These are phyloP conservation scores for Sciurus vulgaris DNA, from an alignment of 2,797 vertebrate species.

Conservation along the genomic window DNA sequence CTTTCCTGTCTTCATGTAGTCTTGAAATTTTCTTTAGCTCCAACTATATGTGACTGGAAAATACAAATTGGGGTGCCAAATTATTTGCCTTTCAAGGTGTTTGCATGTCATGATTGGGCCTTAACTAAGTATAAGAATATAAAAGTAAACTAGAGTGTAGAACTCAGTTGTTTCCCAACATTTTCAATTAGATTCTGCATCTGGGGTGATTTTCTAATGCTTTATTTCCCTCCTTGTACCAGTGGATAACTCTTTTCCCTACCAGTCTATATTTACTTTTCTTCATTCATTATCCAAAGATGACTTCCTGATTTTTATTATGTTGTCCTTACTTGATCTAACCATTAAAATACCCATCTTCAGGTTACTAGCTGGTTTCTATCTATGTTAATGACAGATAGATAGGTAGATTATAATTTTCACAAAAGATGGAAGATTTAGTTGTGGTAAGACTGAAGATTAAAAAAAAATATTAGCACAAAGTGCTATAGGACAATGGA, in stretches of 20 bases:
- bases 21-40: not conserved
- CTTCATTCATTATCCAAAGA: not conserved
- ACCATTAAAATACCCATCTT: not conserved
- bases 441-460: not conserved
- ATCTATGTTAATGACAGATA: not conserved
- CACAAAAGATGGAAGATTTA: not conserved
- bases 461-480: not conserved
- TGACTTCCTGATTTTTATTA: not conserved
- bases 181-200: not conserved
- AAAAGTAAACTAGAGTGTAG: not conserved
- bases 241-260: not conserved
- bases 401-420: not conserved
- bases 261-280: slow-evolving; percentile 1
- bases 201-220: not conserved
- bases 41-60: not conserved
- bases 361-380: not conserved
- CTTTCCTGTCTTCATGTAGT: not conserved
- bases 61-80: not conserved
- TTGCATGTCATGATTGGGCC: not conserved
- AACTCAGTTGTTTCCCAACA: not conserved
- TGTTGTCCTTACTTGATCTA: not conserved
- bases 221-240: not conserved
- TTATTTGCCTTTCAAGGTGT: not conserved
- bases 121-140: not conserved
- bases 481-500: not conserved